A percentile compares a stretch with the other conserved stretches of the same genome.
Conservation (phyloP, 2,888 invertebrate species). For the Sipha maydis region DNA sequence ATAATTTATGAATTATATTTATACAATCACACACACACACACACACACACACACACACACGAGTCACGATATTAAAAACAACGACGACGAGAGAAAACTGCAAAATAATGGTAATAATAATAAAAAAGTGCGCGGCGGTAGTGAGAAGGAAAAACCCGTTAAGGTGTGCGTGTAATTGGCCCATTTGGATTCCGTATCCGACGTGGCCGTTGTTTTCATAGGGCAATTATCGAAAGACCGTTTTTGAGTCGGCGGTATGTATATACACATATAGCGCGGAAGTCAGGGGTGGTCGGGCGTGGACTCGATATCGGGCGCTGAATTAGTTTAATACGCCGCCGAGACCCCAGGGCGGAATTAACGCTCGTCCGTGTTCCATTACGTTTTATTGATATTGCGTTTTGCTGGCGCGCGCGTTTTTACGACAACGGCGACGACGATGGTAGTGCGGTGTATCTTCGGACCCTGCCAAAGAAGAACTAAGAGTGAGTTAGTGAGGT, state of each 20-base stretch:
- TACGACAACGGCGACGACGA: constrained; percentile 41
- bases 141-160: not conserved
- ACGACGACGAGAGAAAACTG: constrained; percentile 7
- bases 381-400: constrained; percentile 61
- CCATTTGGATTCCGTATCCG: constrained; percentile 59
- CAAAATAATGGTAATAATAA: constrained; percentile 42
- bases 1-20: not conserved
- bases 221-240: constrained; percentile 54
- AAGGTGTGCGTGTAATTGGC: constrained; percentile 59
- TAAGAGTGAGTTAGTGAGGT: not conserved
- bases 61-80: constrained; percentile 19
- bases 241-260: constrained; percentile 46
- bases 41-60: not conserved
- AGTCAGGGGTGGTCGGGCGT: not conserved
- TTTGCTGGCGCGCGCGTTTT: constrained; percentile 41
- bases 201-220: constrained; percentile 41
- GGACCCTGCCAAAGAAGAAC: not conserved
- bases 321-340: constrained; percentile 54
- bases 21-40: too few species aligned
- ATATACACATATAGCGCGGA: not conserved
- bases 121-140: not conserved
- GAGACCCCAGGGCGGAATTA: constrained; percentile 42
- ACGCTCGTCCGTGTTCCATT: constrained; percentile 55
- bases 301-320: constrained; percentile 32
- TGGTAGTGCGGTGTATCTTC: not conserved